Evolutionary conservation across 2,113 vertebrate species (phyloP).

Genomic region (Scomber scombrus): DNA sequence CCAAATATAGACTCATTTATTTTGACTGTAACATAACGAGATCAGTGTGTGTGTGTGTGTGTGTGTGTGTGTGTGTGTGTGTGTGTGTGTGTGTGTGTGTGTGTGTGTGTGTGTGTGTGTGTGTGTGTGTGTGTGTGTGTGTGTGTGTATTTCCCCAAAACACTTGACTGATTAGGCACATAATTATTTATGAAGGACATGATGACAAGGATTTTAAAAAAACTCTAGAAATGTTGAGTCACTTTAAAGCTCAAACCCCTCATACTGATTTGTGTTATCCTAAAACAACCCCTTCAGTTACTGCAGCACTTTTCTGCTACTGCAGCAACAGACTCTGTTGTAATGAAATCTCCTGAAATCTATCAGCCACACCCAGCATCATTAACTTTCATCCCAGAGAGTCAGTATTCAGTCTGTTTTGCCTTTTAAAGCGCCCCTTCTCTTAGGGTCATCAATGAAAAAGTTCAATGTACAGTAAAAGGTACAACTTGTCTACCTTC

Average conservation of each 20-base stretch:
- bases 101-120: too few relatives aligned
- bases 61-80: too few relatives aligned
- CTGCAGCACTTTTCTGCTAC: neutral
- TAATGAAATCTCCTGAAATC: neutral
- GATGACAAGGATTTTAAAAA: neutral
- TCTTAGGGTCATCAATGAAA: neutral
- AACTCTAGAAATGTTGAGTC: too few relatives aligned
- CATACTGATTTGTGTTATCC: neutral
- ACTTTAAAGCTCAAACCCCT: neutral
- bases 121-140: too few relatives aligned
- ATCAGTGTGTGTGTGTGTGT: too few relatives aligned
- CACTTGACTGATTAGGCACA: neutral
- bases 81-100: too few relatives aligned
- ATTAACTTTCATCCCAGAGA: neutral
- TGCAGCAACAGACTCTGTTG: neutral
- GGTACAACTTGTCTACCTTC: neutral
- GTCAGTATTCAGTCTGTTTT: neutral
- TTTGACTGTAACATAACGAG: neutral
- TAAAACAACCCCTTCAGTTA: neutral
- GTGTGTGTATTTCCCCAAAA: neutral
- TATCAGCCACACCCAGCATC: neutral
- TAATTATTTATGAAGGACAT: neutral
- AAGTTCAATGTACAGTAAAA: constrained; percentile 11
- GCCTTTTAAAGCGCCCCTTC: neutral
- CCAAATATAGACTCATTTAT: too few relatives aligned